Evolutionary conservation across 2,797 vertebrate genomes (phyloP).

Genomic region (Alosa sapidissima): DNA sequence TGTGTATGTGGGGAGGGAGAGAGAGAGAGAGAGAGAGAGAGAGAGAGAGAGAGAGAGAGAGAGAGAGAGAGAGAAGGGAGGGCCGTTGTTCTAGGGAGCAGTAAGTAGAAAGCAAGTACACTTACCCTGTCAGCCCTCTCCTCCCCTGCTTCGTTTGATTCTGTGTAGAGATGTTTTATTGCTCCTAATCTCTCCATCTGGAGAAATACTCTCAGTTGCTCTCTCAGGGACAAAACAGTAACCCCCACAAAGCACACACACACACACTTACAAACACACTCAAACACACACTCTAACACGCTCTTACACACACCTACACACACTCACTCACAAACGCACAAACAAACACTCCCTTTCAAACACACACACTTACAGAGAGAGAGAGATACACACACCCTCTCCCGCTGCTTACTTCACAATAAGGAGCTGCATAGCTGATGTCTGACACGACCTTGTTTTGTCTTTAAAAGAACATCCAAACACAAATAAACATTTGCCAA

Average conservation of each 20-base stretch:
- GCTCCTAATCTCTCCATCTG: slow-evolving; percentile 46
- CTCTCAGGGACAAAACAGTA: slow-evolving; percentile 31
- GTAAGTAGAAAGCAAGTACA: slow-evolving; percentile 6
- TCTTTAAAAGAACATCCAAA: slow-evolving; percentile 7
- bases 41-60: no score
- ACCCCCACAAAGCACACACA: slow-evolving; percentile 6
- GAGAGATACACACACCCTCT: not conserved
- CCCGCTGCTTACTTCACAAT: not conserved
- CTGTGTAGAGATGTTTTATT: slow-evolving; percentile 37
- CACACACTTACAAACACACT: not conserved
- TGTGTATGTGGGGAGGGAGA: not conserved
- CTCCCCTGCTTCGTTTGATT: not conserved
- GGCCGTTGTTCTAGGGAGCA: not conserved
- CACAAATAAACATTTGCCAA: slow-evolving; percentile 6
- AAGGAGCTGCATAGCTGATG: not conserved
- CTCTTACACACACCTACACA: not conserved
- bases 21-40: no score
- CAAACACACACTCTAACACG: not conserved
- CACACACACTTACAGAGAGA: not conserved
- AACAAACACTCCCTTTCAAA: not conserved
- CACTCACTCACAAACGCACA: not conserved
- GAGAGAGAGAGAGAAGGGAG: no score
- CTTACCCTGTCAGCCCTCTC: slow-evolving; percentile 9
- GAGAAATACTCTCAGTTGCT: slow-evolving; percentile 31
- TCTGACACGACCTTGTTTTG: not conserved